Conservation (phyloP, 2,888 invertebrate species). For the Drosophila tripunctata region DNA sequence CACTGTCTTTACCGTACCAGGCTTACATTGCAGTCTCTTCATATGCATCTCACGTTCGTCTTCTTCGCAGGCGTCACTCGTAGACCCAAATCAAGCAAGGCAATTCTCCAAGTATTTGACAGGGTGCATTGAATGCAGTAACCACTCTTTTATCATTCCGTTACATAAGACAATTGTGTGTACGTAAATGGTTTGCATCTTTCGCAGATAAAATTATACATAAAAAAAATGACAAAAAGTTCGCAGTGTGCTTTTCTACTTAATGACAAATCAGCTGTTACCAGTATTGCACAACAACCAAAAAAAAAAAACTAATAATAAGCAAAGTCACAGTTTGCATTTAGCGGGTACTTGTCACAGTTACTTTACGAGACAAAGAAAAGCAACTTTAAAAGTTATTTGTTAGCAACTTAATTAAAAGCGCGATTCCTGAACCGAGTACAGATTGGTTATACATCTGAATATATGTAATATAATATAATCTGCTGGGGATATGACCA, state of each 20-base stretch:
- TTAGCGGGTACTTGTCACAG: neutral
- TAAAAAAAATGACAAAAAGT: neutral
- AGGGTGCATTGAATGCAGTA: conserved; percentile 9
- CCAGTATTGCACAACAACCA: neutral
- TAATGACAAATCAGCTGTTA: neutral
- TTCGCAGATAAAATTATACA: conserved; percentile 1
- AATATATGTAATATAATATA: too few relatives aligned
- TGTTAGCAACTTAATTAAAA: too few relatives aligned
- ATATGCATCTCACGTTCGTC: neutral
- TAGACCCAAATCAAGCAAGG: conserved; percentile 14
- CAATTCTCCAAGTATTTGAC: conserved; percentile 6
- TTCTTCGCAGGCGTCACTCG: neutral
- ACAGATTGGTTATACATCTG: too few relatives aligned
- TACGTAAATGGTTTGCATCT: neutral
- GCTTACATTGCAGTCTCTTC: neutral
- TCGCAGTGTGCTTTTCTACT: neutral
- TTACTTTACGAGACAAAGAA: neutral
- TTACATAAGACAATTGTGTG: conserved; percentile 1
- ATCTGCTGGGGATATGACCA: too few relatives aligned
- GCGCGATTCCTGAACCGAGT: too few relatives aligned
- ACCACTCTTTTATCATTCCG: neutral
- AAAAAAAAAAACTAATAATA: neutral
- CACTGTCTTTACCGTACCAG: neutral
- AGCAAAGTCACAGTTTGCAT: neutral
- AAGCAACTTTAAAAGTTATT: too few relatives aligned